A percentile compares a stretch with the other conserved stretches of the same genome.
phyloP scores from a whole-genome alignment of 1,140 invertebrate species.

The Orchestia grillus region DNA sequence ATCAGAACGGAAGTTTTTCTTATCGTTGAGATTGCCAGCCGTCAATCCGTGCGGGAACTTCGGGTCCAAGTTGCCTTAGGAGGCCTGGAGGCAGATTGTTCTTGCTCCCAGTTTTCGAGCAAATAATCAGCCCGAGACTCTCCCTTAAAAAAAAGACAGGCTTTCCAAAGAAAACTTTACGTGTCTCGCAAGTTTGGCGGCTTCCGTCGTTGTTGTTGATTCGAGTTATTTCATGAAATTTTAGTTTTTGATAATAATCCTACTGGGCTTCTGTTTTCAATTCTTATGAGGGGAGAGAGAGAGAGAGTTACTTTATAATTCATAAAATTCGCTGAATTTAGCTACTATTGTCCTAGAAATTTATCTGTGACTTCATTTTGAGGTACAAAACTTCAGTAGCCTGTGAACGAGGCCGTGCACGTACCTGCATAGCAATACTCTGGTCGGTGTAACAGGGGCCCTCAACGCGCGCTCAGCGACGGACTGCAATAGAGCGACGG shows the following conservation, averaged over 20 bases:
- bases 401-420: no score
- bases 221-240: neutral
- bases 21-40: neutral
- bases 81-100: neutral
- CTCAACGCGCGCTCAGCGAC: neutral
- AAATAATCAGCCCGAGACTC: neutral
- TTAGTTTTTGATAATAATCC: neutral
- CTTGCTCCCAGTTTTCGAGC: neutral
- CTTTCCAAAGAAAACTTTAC: neutral
- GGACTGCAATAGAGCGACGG: neutral
- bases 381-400: neutral
- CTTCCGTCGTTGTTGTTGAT: neutral
- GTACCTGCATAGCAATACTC: neutral
- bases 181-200: neutral
- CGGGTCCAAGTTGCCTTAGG: neutral
- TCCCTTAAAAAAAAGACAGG: neutral
- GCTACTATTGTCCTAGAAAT: neutral
- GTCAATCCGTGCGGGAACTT: neutral
- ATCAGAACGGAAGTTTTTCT: neutral
- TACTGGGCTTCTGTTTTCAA: neutral
- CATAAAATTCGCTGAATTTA: neutral
- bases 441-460: neutral
- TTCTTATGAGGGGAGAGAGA: neutral
- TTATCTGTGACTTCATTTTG: neutral
- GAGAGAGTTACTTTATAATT: neutral